phyloP scores from a whole-genome alignment of 2,113 vertebrate species.

The Saguinus imperator region DNA sequence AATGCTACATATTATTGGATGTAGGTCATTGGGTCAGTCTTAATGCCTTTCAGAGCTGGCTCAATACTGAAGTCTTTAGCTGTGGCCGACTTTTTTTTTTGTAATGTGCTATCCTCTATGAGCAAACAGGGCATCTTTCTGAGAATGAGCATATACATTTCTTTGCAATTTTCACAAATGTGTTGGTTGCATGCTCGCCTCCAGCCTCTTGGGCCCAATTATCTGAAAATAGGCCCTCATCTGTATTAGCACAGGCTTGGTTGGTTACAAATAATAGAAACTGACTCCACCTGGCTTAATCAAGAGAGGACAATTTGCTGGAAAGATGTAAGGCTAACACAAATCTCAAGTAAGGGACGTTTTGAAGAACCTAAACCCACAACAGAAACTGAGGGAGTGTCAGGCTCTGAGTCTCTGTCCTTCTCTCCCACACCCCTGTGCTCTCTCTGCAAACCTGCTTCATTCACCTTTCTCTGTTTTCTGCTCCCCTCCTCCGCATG shows the following conservation, averaged over 20 bases:
- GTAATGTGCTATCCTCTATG: background rate
- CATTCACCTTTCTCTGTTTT: background rate
- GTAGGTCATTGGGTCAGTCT: background rate
- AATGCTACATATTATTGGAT: background rate
- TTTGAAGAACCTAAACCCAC: background rate
- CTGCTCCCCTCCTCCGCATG: background rate
- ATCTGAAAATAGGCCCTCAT: conserved; percentile 70
- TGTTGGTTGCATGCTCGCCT: conserved; percentile 41
- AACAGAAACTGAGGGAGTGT: background rate
- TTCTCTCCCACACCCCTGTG: background rate
- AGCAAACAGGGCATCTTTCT: conserved; percentile 51
- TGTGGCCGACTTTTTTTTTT: background rate
- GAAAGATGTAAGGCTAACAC: background rate
- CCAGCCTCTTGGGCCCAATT: conserved; percentile 69
- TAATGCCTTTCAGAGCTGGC: background rate
- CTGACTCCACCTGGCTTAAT: conserved; percentile 61
- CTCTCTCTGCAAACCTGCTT: background rate
- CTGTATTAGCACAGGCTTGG: conserved; percentile 39
- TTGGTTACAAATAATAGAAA: conserved; percentile 65
- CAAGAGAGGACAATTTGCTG: conserved; percentile 33
- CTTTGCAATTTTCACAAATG: conserved; percentile 51
- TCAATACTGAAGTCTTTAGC: background rate
- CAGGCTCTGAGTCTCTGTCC: background rate
- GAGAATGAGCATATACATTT: conserved; percentile 53
- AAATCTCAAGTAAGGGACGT: background rate